A percentile compares a stretch with the other conserved stretches of the same genome.
Evolutionary conservation across 1,140 invertebrate species (phyloP).

Genomic region (Harlomillsia oculata): DNA sequence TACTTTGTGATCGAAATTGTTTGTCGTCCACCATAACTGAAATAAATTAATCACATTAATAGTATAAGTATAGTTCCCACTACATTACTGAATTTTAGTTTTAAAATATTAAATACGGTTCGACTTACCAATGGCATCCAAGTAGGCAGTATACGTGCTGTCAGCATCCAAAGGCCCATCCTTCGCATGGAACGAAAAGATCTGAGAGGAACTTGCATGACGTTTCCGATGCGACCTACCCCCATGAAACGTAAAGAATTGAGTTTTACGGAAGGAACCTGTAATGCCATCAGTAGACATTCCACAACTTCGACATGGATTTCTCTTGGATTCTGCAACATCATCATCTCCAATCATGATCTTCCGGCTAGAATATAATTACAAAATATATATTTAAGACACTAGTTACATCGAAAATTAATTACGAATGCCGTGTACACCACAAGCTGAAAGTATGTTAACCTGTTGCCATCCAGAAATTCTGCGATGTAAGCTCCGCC

Average conservation of each 20-base stretch:
- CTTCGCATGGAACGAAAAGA: slow-evolving; percentile 12
- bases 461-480: slow-evolving; percentile 50
- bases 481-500: slow-evolving; percentile 71
- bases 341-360: slow-evolving; percentile 31
- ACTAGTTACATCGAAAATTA: not conserved
- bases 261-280: no score
- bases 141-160: slow-evolving; percentile 70
- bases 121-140: slow-evolving; percentile 63
- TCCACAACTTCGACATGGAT: slow-evolving; percentile 15
- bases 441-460: not conserved
- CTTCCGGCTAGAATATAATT: slow-evolving; percentile 4
- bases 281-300: not conserved
- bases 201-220: slow-evolving; percentile 9
- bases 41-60: not conserved
- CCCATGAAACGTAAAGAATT: no score
- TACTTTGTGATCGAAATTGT: slow-evolving; percentile 29
- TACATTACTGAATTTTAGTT: not conserved
- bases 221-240: slow-evolving; percentile 17
- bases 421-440: not conserved
- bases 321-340: not conserved
- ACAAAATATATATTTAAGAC: not conserved
- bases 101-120: not conserved
- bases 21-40: slow-evolving; percentile 27
- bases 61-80: not conserved
- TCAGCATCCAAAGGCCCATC: slow-evolving; percentile 63